Base-by-base conservation (phyloP, 2,797 vertebrate species). In the Eulemur mongoz region DNA sequence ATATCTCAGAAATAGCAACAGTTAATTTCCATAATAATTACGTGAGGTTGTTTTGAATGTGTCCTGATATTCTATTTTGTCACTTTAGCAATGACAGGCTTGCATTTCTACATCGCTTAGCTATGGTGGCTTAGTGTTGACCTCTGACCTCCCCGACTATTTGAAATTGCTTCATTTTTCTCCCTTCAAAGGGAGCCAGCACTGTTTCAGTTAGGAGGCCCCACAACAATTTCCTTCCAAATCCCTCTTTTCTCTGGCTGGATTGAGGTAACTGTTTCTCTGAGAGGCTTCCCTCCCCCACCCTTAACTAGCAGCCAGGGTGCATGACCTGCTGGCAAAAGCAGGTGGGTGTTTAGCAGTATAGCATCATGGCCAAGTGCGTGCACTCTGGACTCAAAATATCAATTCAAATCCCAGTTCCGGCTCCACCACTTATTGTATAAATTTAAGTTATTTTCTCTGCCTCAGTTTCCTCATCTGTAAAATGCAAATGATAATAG, bases 141-240 rank as follows among this genome's bases (percentile, higher is more conserved):
- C 76, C 96, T 84, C 78, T 95, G 59, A 85, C 93, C 91, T 97
- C 93, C 9, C 2, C 8, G 30, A 97, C 96, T 83, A 40, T 81
- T 81, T 97, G 95, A 98, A 98, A 98, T 92, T 18, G 61, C 92
- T 98, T 97, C 38, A 94, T 98, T 97, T 98, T 93, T 97, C 93
- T 98, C 86, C 63, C 57, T 96, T 97, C 96, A 95, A 61, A 75
- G 48, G 89, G 73, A 93, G 76, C n/a, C 3, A 0, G 93, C 35
- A 32, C 48, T 88, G 95, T 93, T 84, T 65, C 4, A 63, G 93
- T 93, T 50, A 57, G 38, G 82, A 94, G 65, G 57, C 50, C 75
- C 94, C 83, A 35, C 40, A 82, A 70, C 63, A 76, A 97, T 98
- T 97, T 98, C 27, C 94, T 97, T 97, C 97, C 84, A 96, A 93